A percentile compares a stretch with the other conserved stretches of the same genome.
These are phyloP conservation scores for Lasioglossum baleicum DNA, from an alignment of 1,140 invertebrate species.

Conservation along the genomic window DNA sequence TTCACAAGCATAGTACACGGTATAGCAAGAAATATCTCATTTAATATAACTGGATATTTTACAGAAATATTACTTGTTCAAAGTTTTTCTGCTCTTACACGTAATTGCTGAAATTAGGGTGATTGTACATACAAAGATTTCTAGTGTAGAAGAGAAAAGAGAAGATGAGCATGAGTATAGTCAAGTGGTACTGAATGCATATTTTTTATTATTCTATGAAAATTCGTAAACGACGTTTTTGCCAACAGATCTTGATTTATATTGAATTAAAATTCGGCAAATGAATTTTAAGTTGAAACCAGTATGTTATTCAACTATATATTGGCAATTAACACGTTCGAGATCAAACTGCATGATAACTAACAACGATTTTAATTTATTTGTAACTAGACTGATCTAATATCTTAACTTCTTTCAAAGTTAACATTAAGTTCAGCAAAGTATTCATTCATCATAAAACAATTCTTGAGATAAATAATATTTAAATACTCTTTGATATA, in stretches of 20 bases:
- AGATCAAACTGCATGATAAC: no score
- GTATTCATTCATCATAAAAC: neutral
- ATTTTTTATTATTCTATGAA: constrained; percentile 49
- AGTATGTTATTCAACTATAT: no score
- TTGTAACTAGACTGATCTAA: neutral
- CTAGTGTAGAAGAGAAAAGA: constrained; percentile 20
- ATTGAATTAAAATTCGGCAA: constrained; percentile 34
- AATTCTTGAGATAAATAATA: neutral
- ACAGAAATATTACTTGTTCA: constrained; percentile 49
- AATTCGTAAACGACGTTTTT: constrained; percentile 34
- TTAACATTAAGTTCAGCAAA: neutral
- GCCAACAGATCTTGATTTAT: constrained; percentile 17
- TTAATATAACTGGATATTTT: constrained; percentile 24
- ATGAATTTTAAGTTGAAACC: neutral
- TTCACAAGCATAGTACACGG: neutral
- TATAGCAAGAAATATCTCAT: neutral
- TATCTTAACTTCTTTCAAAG: neutral
- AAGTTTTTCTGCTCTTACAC: constrained; percentile 21
- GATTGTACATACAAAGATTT: constrained; percentile 51
- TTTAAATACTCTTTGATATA: neutral
- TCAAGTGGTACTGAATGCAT: constrained; percentile 42
- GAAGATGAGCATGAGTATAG: constrained; percentile 44
- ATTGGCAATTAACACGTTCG: no score
- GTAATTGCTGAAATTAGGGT: constrained; percentile 43
- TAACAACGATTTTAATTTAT: no score